Base-by-base conservation (phyloP, 2,797 vertebrate species). In the Silurus aristotelis region DNA sequence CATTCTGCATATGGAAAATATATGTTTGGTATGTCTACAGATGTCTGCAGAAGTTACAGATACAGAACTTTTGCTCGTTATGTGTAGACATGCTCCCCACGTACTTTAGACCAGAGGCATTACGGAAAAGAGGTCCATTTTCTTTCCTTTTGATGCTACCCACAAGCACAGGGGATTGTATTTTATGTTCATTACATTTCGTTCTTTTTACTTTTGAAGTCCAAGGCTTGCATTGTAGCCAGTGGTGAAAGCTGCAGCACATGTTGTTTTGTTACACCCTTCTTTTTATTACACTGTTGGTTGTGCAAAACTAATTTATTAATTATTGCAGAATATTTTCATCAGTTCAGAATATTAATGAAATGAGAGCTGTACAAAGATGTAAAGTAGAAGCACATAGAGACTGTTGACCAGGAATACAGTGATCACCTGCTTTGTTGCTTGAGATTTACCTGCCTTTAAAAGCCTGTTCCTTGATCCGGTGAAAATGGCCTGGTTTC, bases 1-100 rank as follows among this genome's bases (percentile, higher is more conserved):
- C 48, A 90, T 88, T 86, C 90, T 88, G 88, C 89, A 91, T 91
- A 89, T 79, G 84, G 58, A 83, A 38, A 52, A 52, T 52, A 52
- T 61, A 83, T 77, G 86, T 86, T 81, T 85, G 87, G 91, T 17
- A 79, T 12, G 58, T 79, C 58, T 79, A 78, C 79, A 58, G 46
- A 80, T 55, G 56, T 78, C 81, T 38, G 38, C 38, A 38, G 48
- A 52, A 52, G 48, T 52, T 52, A 10, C 48, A 7, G 48, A 52
- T 7, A 52, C 48, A 52, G 48, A 52, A 61, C 60, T 22, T 61
- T 20, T 61, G 60, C 60, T 20, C 15, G 15, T 20, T 20, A 61
- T 20, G 19, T 20, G 19, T 25, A 38, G 68, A 80, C 58, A 5
- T 68, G 72, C 13, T 76, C n/a, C 71, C 72, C 68, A 71, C 68